Conservation (phyloP, 2,113 vertebrate species). For the Triplophysa tibetana region DNA sequence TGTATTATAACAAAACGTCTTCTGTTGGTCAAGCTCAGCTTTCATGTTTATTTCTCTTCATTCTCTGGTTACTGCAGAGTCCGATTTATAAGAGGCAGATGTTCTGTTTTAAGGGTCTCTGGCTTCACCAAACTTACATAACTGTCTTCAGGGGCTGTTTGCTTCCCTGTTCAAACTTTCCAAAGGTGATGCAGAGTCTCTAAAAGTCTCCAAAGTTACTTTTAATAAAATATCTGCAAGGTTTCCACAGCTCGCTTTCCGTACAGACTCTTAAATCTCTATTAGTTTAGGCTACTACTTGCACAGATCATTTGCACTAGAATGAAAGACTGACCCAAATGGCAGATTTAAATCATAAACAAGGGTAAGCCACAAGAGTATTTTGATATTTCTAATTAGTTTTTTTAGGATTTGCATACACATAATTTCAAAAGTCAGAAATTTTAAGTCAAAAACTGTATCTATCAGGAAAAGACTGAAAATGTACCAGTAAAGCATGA, state of each 20-base stretch:
- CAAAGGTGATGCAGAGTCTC: conserved; percentile 24
- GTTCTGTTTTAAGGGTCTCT: conserved; percentile 43
- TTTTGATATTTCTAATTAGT: too few species aligned
- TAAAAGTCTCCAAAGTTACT: not conserved
- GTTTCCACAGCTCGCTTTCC: not conserved
- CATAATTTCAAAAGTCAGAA: too few species aligned
- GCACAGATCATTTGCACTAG: not conserved
- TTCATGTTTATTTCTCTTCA: conserved; percentile 24
- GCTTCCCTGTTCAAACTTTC: conserved; percentile 40
- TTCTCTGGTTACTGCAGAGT: conserved; percentile 34
- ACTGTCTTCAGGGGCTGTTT: conserved; percentile 45
- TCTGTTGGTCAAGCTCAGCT: not conserved
- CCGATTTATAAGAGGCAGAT: conserved; percentile 43
- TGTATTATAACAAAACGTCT: conserved; percentile 12
- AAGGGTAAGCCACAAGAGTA: not conserved
- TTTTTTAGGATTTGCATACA: not conserved
- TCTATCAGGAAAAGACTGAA: too few species aligned
- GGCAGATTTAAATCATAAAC: too few species aligned
- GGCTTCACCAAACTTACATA: conserved; percentile 47
- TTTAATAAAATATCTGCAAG: not conserved
- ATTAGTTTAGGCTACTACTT: not conserved
- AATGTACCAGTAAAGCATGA: too few species aligned
- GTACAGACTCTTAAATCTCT: conserved; percentile 2
- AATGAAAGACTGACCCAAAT: not conserved
- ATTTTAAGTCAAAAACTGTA: too few species aligned